Conservation (phyloP, 2,113 vertebrate genomes). For the Cephalopholis sonnerati region DNA sequence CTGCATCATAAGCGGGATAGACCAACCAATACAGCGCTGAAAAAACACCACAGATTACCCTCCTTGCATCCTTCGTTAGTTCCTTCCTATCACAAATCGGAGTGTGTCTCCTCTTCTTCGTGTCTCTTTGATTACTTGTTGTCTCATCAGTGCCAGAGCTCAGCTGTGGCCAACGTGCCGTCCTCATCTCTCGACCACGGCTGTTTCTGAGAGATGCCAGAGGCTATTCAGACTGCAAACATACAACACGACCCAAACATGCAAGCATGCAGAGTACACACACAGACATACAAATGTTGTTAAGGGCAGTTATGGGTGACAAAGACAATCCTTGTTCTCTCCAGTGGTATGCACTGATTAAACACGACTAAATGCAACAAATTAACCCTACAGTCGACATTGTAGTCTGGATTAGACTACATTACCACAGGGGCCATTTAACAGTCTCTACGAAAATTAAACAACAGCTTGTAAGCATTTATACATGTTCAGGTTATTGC, state of each 20-base stretch:
- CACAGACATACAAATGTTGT: slow-evolving; percentile 16
- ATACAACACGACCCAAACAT: slow-evolving; percentile 36
- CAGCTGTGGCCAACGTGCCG: slow-evolving; percentile 68
- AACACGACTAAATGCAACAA: neutral
- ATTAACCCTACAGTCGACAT: neutral
- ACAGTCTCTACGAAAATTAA: neutral
- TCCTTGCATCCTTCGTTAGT: slow-evolving; percentile 36
- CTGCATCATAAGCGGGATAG: neutral
- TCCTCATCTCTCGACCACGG: slow-evolving; percentile 38
- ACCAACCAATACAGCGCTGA: neutral
- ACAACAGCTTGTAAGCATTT: too few species aligned
- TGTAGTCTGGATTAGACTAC: neutral
- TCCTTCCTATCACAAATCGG: slow-evolving; percentile 50
- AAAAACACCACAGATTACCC: slow-evolving; percentile 31
- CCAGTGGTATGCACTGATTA: neutral
- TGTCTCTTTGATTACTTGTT: slow-evolving; percentile 74
- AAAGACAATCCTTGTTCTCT: neutral
- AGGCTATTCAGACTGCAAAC: slow-evolving; percentile 54
- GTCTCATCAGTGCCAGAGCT: slow-evolving; percentile 71
- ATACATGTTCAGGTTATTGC: too few species aligned
- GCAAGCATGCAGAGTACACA: slow-evolving; percentile 9
- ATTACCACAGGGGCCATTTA: neutral
- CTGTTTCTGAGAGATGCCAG: slow-evolving; percentile 47
- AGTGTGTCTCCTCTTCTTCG: slow-evolving; percentile 49
- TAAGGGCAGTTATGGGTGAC: slow-evolving; percentile 10